Conservation (phyloP, 2,797 vertebrate genomes). For the Anguilla obscura region DNA sequence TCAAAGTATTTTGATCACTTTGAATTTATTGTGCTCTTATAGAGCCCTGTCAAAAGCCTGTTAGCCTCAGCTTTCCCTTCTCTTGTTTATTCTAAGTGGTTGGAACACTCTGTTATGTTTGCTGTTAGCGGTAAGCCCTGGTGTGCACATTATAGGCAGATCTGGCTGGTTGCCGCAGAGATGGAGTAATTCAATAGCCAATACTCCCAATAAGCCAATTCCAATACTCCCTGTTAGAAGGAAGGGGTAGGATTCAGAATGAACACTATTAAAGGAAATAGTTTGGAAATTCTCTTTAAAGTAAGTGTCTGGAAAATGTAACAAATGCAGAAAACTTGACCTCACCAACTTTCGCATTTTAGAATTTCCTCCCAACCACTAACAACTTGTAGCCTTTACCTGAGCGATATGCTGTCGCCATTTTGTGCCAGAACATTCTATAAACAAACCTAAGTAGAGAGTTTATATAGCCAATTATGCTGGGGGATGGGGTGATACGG, state of each 20-base stretch:
- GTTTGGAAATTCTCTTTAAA: neutral
- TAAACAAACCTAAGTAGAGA: neutral
- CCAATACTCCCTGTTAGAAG: neutral
- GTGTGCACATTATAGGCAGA: neutral
- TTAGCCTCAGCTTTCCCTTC: neutral
- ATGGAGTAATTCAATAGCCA: neutral
- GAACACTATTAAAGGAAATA: neutral
- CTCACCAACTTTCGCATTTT: neutral
- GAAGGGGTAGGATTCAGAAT: neutral
- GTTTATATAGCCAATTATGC: neutral
- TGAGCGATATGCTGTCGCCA: neutral
- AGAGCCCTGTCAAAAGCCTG: neutral
- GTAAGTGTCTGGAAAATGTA: neutral
- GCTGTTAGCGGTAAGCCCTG: neutral
- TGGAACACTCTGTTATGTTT: conserved; percentile 1
- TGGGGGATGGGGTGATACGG: neutral
- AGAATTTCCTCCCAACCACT: neutral
- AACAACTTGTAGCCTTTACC: neutral
- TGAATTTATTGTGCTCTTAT: neutral
- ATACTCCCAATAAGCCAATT: neutral
- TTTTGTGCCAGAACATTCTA: neutral
- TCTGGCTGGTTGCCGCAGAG: neutral
- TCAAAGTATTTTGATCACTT: neutral
- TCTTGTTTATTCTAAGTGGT: conserved; percentile 13
- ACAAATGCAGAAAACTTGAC: neutral